These are phyloP conservation scores for Chrysotoxum bicinctum DNA, from an alignment of 2,888 invertebrate species.

Conservation along the genomic window DNA sequence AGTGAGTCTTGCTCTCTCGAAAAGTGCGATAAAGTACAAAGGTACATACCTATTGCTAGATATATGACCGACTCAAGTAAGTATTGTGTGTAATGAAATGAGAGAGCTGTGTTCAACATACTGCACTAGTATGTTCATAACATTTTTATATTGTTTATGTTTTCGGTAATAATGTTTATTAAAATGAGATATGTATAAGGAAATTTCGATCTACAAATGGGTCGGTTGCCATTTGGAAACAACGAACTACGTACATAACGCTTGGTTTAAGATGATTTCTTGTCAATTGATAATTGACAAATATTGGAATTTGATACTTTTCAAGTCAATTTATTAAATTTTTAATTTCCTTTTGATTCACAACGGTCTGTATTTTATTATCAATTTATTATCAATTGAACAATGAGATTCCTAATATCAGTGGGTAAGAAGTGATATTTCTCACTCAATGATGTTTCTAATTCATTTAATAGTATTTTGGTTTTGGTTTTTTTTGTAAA, in stretches of 20 bases:
- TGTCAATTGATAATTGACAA: too few species aligned
- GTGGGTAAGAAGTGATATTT: too few species aligned
- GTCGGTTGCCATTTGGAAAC: not conserved
- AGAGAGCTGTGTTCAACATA: slow-evolving; percentile 4
- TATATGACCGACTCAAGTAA: not conserved
- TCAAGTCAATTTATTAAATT: too few species aligned
- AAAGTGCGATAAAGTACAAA: slow-evolving; percentile 13
- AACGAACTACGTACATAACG: not conserved
- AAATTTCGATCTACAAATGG: not conserved
- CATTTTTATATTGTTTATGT: not conserved
- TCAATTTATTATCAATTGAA: too few species aligned
- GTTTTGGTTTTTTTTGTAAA: too few species aligned
- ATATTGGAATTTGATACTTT: too few species aligned
- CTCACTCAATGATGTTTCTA: too few species aligned
- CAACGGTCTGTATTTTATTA: too few species aligned
- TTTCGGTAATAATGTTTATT: not conserved
- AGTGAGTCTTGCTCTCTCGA: slow-evolving; percentile 20
- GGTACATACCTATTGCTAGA: not conserved
- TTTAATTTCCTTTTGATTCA: too few species aligned
- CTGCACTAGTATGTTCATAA: slow-evolving; percentile 2
- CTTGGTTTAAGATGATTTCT: not conserved
- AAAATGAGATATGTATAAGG: not conserved
- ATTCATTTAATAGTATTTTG: too few species aligned
- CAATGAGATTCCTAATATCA: too few species aligned
- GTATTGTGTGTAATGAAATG: slow-evolving; percentile 8